Conservation (phyloP, 2,797 vertebrate genomes). For the Novumbra hubbsi region DNA sequence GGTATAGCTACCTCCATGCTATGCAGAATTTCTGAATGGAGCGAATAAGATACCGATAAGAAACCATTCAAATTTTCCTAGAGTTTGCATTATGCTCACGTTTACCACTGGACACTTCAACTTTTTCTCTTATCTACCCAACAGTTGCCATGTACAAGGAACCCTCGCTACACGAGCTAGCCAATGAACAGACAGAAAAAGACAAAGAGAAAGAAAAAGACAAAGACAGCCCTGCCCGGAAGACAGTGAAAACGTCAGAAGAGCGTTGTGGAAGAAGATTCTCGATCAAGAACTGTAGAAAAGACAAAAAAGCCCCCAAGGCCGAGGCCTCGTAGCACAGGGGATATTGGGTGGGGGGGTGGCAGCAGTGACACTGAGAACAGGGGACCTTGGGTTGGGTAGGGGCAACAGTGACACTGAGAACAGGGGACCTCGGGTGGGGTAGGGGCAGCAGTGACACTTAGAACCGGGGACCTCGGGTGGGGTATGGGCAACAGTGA, state of each 20-base stretch:
- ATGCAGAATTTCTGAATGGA: background rate
- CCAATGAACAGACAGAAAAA: conserved; percentile 63
- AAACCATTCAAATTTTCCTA: background rate
- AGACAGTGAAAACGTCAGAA: conserved; percentile 74
- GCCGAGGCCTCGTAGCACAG: conserved; percentile 76
- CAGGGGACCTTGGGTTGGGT: no score
- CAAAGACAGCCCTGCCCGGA: conserved; percentile 68
- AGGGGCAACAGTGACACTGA: no score
- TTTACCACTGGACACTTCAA: background rate
- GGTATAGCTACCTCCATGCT: background rate
- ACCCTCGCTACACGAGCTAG: conserved; percentile 91
- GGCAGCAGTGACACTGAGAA: conserved; percentile 58
- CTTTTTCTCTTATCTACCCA: background rate
- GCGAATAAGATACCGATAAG: background rate
- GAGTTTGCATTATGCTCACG: background rate
- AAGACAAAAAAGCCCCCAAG: conserved; percentile 75
- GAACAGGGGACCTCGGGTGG: conserved; percentile 70
- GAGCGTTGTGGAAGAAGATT: conserved; percentile 50
- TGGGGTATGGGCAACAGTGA: no score
- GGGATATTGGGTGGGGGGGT: conserved; percentile 69
- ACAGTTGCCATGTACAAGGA: conserved; percentile 99
- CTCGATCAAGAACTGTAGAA: conserved; percentile 67
- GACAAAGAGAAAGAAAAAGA: conserved; percentile 4
- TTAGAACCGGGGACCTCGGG: no score
- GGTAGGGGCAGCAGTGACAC: conserved; percentile 60